A percentile compares a stretch with the other conserved stretches of the same genome.
Evolutionary conservation across 2,888 invertebrate genomes (phyloP).

Genomic region (Perithous albicinctus): DNA sequence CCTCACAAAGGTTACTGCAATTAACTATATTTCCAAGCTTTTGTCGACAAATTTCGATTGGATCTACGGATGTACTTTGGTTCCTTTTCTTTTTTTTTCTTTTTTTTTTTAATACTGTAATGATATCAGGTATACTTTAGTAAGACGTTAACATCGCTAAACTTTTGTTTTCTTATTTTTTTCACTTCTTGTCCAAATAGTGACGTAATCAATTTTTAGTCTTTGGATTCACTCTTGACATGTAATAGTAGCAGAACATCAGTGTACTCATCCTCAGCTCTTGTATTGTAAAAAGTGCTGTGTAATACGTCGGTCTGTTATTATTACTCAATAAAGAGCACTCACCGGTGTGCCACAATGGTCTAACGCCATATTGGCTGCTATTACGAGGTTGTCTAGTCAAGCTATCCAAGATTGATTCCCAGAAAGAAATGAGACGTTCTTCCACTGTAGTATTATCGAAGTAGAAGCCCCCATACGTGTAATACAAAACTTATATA

Average conservation of each 20-base stretch:
- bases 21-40: conserved; percentile 29
- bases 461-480: conserved; percentile 13
- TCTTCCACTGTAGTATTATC: conserved; percentile 10
- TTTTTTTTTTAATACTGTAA: neutral
- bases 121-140: neutral
- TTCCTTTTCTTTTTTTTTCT: conserved; percentile 20
- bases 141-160: neutral
- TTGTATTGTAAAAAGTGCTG: conserved; percentile 47
- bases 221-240: neutral
- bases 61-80: conserved; percentile 20
- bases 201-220: conserved; percentile 37
- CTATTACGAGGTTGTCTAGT: conserved; percentile 35
- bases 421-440: conserved; percentile 52
- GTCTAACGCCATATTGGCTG: conserved; percentile 19
- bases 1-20: conserved; percentile 15
- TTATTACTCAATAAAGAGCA: conserved; percentile 42
- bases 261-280: neutral
- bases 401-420: conserved; percentile 41
- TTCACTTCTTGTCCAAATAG: conserved; percentile 14
- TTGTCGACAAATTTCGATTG: conserved; percentile 9
- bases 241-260: conserved; percentile 25
- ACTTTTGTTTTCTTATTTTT: conserved; percentile 10
- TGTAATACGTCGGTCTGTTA: conserved; percentile 48
- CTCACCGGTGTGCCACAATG: conserved; percentile 13
- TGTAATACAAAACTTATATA: conserved; percentile 10